Evolutionary conservation across 1,140 invertebrate species (phyloP).

Genomic region (fruit fly (Drosophila melanogaster)): DNA sequence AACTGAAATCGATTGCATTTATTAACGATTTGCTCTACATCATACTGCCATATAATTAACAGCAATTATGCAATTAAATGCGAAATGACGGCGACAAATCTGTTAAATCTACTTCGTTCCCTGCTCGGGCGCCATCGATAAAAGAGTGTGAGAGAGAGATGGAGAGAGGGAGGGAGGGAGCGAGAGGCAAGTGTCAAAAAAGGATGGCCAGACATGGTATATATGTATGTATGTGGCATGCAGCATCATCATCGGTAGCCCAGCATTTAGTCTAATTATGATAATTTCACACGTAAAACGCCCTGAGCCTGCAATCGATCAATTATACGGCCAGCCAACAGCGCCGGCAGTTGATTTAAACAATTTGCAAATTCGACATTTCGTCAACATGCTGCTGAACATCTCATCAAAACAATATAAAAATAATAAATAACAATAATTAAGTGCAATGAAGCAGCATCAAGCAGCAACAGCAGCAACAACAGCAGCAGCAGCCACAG

Average conservation of each 20-base stretch:
- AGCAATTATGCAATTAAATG: conserved; percentile 35
- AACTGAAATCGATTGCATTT: conserved; percentile 15
- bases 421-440: conserved; percentile 83
- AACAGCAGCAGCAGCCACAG: conserved; percentile 2
- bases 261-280: conserved; percentile 79
- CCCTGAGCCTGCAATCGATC: conserved; percentile 75
- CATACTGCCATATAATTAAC: conserved; percentile 5
- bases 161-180: no score
- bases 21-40: conserved; percentile 1
- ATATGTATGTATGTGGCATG: background rate
- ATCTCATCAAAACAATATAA: conserved; percentile 83
- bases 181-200: conserved; percentile 18
- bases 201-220: background rate
- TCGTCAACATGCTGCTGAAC: conserved; percentile 81
- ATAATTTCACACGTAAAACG: conserved; percentile 62
- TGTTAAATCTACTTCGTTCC: background rate
- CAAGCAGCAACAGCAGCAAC: conserved; percentile 12
- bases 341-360: conserved; percentile 60
- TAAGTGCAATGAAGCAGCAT: conserved; percentile 72
- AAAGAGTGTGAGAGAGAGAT: background rate
- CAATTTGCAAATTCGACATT: conserved; percentile 83
- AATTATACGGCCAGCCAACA: conserved; percentile 60
- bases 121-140: conserved; percentile 35
- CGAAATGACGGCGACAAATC: conserved; percentile 14
- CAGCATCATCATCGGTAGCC: conserved; percentile 13